Conservation (phyloP, 2,888 invertebrate species). For the Leptopilina drosophilae region DNA sequence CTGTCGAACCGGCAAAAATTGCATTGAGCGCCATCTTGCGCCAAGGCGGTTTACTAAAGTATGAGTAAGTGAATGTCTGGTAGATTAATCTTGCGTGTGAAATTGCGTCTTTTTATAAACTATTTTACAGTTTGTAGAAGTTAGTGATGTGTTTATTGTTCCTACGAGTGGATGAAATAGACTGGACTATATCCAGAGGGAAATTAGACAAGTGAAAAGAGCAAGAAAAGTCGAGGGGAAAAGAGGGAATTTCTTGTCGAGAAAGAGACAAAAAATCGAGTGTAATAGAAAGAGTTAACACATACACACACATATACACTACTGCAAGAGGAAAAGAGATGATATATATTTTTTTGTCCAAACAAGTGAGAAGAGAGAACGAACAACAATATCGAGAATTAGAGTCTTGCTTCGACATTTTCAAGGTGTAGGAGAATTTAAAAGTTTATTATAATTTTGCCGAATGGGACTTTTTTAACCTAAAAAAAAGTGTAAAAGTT, state of each 20-base stretch:
- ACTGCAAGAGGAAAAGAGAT: conserved; percentile 25
- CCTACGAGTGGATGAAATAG: conserved; percentile 52
- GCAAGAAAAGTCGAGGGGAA: not conserved
- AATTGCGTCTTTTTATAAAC: conserved; percentile 18
- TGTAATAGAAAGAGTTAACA: conserved; percentile 24
- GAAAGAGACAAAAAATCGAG: conserved; percentile 28
- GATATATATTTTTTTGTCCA: not conserved
- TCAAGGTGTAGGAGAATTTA: too few relatives aligned
- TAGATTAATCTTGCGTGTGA: conserved; percentile 54
- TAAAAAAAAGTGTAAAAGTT: conserved; percentile 6
- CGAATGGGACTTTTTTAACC: not conserved
- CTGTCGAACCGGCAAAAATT: conserved; percentile 1
- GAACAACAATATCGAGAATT: not conserved
- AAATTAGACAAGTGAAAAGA: conserved; percentile 41
- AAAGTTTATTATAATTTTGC: not conserved
- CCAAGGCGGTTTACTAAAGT: not conserved
- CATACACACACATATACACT: not conserved
- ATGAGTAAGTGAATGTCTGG: conserved; percentile 51
- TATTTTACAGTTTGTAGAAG: conserved; percentile 71
- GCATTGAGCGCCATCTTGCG: conserved; percentile 4
- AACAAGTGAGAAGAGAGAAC: not conserved
- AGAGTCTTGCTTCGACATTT: too few relatives aligned
- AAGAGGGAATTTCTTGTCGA: conserved; percentile 2
- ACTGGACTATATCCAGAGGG: conserved; percentile 50
- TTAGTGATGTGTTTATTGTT: conserved; percentile 42